Percentiles rank a stretch among this genome's conserved stretches.
Conservation (phyloP, 2,888 invertebrate genomes). For the Apotomis capreana region DNA sequence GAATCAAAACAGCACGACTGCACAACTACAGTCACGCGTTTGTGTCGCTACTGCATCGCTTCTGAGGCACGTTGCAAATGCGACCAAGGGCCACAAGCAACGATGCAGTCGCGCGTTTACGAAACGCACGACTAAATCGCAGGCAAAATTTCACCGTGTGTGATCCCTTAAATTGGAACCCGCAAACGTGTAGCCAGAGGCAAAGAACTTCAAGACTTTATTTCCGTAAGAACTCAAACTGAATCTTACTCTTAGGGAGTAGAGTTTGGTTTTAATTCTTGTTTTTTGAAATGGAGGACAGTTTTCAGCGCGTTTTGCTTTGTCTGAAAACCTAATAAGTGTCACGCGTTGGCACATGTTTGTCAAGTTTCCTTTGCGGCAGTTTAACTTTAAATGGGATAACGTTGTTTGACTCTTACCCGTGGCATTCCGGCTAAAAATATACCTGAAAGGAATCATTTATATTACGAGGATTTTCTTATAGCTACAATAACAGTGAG, state of each 20-base stretch:
- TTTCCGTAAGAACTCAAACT: not conserved
- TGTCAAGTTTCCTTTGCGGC: not conserved
- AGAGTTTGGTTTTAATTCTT: not conserved
- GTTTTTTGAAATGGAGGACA: not conserved
- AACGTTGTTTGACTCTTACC: not conserved
- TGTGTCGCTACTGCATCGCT: no score
- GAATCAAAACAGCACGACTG: no score
- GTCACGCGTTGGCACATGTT: conserved; percentile 4
- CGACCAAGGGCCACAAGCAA: no score
- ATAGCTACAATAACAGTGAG: no score
- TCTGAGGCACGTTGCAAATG: no score
- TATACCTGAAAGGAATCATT: no score
- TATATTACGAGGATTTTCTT: no score
- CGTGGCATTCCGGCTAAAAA: not conserved
- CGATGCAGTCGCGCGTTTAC: no score
- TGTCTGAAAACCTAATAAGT: conserved; percentile 12
- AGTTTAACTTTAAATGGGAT: not conserved
- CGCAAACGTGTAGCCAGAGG: conserved; percentile 10
- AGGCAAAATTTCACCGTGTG: no score
- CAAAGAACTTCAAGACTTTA: not conserved
- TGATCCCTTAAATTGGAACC: conserved; percentile 9
- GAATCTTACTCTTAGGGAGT: not conserved
- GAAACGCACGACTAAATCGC: no score
- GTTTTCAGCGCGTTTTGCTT: conserved; percentile 2
- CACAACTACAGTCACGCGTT: no score